Conservation (phyloP, 2,113 vertebrate species). For the Aramus guarauna region DNA sequence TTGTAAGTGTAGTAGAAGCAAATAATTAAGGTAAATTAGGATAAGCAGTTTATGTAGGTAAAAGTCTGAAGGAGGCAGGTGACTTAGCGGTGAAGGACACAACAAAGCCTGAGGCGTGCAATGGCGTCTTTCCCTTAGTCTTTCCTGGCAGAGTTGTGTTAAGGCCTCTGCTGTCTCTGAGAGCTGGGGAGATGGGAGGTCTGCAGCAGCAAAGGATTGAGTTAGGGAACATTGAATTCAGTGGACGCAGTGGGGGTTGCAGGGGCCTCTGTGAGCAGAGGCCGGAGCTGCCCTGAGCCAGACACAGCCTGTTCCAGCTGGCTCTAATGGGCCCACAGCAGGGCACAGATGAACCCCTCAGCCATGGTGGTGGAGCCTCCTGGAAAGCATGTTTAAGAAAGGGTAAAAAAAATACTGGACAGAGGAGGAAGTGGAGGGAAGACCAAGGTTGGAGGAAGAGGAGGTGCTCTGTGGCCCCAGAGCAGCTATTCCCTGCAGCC, state of each 20-base stretch:
- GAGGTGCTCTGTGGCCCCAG: background rate
- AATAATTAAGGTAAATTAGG: background rate
- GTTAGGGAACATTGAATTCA: background rate
- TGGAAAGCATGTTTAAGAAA: background rate
- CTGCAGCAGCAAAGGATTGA: background rate
- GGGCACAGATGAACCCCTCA: accelerated
- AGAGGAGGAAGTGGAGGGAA: background rate
- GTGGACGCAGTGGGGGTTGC: no score
- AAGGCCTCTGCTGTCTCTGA: background rate
- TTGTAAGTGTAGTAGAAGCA: background rate
- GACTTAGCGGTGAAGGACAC: background rate
- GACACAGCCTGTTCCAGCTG: accelerated
- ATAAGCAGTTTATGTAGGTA: background rate
- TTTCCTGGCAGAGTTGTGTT: background rate
- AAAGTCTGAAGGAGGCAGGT: background rate
- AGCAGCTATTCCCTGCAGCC: background rate
- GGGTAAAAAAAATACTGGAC: background rate
- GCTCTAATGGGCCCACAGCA: accelerated
- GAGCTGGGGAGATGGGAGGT: no score
- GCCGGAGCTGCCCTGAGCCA: background rate
- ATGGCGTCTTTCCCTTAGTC: background rate
- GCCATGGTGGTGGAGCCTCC: accelerated
- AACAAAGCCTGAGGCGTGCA: background rate
- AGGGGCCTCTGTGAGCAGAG: background rate
- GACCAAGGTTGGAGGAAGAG: background rate